phyloP scores from a whole-genome alignment of 2,113 vertebrate species.

The Delphinus delphis region DNA sequence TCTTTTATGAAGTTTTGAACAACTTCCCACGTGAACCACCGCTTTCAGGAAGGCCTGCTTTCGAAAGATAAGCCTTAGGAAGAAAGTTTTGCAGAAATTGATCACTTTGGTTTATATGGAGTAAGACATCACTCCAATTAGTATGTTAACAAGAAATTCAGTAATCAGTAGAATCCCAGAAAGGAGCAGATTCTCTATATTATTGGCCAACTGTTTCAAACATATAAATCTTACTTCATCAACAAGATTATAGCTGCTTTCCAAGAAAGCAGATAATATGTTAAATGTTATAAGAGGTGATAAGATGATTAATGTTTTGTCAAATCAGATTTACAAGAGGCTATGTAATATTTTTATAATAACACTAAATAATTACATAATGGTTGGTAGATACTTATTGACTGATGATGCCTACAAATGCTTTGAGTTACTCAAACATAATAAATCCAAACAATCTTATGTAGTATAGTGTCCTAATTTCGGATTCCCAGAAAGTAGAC shows the following conservation, averaged over 20 bases:
- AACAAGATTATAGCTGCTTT: neutral
- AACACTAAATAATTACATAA: neutral
- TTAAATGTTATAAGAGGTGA: neutral
- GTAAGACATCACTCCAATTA: neutral
- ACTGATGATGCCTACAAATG: neutral
- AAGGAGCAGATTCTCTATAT: neutral
- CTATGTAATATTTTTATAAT: neutral
- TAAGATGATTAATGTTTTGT: neutral
- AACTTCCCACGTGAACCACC: neutral
- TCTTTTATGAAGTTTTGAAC: neutral
- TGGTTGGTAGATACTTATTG: neutral
- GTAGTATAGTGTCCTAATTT: neutral
- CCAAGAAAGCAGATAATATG: neutral
- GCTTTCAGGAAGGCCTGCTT: neutral
- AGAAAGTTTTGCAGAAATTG: neutral
- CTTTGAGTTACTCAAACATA: neutral
- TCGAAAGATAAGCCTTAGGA: neutral
- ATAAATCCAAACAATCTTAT: neutral
- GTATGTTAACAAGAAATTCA: neutral
- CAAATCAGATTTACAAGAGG: neutral
- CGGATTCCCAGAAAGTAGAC: neutral
- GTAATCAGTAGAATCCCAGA: neutral
- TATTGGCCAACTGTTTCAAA: neutral
- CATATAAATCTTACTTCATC: neutral
- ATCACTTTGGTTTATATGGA: neutral